A percentile compares a stretch with the other conserved stretches of the same genome.
Conservation (phyloP, 2,113 vertebrate species). For the Calypte anna region DNA sequence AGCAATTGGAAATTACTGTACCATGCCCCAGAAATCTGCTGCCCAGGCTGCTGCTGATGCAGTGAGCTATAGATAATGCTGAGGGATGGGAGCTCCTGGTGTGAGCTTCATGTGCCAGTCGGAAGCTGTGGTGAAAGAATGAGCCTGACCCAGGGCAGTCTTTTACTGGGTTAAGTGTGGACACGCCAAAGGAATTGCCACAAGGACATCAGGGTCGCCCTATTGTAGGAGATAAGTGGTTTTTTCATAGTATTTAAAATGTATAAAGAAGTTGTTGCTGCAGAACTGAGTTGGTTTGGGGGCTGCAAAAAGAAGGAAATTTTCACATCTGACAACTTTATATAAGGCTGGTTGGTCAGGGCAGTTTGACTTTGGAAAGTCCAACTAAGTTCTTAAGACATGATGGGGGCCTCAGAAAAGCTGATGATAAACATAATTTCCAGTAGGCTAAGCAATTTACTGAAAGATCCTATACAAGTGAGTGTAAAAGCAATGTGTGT, state of each 20-base stretch:
- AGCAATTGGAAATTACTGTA: not conserved
- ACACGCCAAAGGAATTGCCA: not conserved
- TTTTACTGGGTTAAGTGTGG: not conserved
- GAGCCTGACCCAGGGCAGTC: not conserved
- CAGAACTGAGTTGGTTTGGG: not conserved
- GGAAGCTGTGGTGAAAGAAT: not conserved
- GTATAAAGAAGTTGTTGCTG: not conserved
- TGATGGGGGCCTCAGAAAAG: not conserved
- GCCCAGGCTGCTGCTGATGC: not conserved
- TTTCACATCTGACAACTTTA: conserved; percentile 36
- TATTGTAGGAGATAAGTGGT: not conserved
- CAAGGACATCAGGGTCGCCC: not conserved
- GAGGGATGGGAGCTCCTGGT: too few relatives aligned
- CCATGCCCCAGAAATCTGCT: not conserved
- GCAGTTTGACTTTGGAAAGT: conserved; percentile 26
- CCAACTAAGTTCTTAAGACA: conserved; percentile 8
- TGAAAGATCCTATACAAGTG: not conserved
- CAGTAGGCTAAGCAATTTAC: not conserved
- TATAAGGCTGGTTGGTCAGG: conserved; percentile 24
- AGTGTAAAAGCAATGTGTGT: not conserved
- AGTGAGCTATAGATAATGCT: not conserved
- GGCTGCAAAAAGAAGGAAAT: conserved; percentile 1
- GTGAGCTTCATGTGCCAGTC: not conserved
- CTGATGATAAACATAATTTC: not conserved
- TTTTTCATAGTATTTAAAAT: not conserved